Conservation (phyloP, 2,888 invertebrate genomes). For the Epiperipatus broadwayi region DNA sequence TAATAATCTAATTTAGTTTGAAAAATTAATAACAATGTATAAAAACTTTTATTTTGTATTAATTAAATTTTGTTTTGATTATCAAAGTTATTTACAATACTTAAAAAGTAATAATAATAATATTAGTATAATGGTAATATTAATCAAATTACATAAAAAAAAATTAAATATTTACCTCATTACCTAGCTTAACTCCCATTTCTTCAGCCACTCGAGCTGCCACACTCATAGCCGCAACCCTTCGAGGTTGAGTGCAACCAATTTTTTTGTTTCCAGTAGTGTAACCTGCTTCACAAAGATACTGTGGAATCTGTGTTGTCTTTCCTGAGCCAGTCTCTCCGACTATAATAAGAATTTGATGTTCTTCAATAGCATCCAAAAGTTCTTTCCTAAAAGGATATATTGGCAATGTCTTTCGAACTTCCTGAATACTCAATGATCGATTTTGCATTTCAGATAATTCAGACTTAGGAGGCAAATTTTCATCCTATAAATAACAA, state of each 20-base stretch:
- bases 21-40: background rate
- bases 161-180: slow-evolving; percentile 34
- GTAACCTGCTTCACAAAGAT: slow-evolving; percentile 33
- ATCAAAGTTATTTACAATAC: background rate
- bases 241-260: slow-evolving; percentile 88
- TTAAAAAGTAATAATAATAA: too few species aligned
- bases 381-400: slow-evolving; percentile 75
- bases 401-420: slow-evolving; percentile 75
- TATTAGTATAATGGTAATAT: slow-evolving; percentile 16
- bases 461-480: too few species aligned
- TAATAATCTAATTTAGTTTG: too few species aligned
- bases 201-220: slow-evolving; percentile 94
- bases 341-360: slow-evolving; percentile 67
- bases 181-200: slow-evolving; percentile 81
- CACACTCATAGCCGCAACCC: slow-evolving; percentile 99
- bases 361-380: slow-evolving; percentile 65
- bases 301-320: slow-evolving; percentile 40
- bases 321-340: slow-evolving; percentile 50
- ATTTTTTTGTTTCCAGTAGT: slow-evolving; percentile 57
- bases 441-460: slow-evolving; percentile 19
- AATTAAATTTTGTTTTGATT: background rate
- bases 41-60: background rate
- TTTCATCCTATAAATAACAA: too few species aligned
- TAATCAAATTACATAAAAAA: too few species aligned
- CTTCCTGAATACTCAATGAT: slow-evolving; percentile 57